These are phyloP conservation scores for Pionites leucogaster DNA, from an alignment of 2,113 vertebrate species.

Conservation along the genomic window DNA sequence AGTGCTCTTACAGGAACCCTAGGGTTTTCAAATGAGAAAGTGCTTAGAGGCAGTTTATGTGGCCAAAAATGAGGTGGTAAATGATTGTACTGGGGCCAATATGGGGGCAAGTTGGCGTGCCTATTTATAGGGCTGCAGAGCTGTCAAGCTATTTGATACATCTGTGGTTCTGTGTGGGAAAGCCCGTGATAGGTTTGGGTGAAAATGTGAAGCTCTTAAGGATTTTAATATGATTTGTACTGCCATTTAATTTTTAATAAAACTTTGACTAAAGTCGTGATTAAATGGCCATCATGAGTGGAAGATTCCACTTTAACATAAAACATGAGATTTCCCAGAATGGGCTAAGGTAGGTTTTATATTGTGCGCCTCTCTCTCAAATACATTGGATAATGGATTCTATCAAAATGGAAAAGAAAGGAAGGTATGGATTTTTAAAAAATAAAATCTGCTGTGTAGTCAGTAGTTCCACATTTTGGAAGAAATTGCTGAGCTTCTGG, in stretches of 20 bases:
- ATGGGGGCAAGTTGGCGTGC: constrained; percentile 62
- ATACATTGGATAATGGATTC: constrained; percentile 11
- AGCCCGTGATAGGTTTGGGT: constrained; percentile 54
- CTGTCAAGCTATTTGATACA: constrained; percentile 60
- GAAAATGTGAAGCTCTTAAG: constrained; percentile 62
- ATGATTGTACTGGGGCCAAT: constrained; percentile 69
- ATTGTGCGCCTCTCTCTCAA: constrained; percentile 36
- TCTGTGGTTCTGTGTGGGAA: constrained; percentile 68
- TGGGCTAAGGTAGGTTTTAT: constrained; percentile 14
- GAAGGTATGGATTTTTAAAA: constrained; percentile 29
- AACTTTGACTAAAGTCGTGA: constrained; percentile 66
- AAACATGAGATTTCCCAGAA: background rate
- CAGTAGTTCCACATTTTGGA: constrained; percentile 67
- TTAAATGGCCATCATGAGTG: constrained; percentile 40
- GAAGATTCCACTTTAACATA: constrained; percentile 53
- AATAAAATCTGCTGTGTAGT: constrained; percentile 53
- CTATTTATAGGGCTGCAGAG: constrained; percentile 60
- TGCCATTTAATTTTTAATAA: constrained; percentile 76
- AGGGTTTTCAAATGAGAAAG: constrained; percentile 66
- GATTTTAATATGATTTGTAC: constrained; percentile 69
- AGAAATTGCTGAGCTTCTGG: constrained; percentile 66
- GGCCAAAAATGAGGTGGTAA: constrained; percentile 69
- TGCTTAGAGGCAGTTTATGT: constrained; percentile 71
- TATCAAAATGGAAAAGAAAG: constrained; percentile 58
- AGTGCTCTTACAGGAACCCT: constrained; percentile 57